phyloP scores from a whole-genome alignment of 2,113 vertebrate species.

The Aplodontia rufa region DNA sequence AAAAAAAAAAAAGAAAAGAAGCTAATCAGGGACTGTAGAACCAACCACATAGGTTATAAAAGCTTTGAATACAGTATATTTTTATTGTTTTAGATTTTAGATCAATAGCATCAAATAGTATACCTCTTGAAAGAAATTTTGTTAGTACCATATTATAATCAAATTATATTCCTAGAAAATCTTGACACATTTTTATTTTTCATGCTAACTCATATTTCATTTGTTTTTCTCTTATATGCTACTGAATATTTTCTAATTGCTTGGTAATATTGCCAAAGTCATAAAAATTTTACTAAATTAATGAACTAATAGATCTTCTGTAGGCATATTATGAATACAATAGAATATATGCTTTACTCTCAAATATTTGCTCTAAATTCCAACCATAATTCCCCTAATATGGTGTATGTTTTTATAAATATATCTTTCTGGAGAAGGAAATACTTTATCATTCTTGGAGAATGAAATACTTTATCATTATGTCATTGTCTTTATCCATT shows the following conservation, averaged over 20 bases:
- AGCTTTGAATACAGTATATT: neutral
- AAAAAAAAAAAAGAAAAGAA: no score
- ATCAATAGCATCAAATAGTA: neutral
- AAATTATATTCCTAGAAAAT: neutral
- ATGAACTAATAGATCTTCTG: neutral
- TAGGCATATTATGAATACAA: no score
- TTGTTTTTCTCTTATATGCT: neutral
- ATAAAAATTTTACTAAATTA: neutral
- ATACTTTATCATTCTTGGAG: neutral
- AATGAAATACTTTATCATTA: neutral
- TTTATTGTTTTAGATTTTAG: neutral
- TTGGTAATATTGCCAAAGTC: neutral
- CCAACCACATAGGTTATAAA: neutral
- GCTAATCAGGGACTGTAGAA: neutral
- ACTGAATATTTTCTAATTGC: neutral
- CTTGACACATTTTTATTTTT: neutral
- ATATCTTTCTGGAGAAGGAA: neutral
- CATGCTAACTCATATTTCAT: neutral
- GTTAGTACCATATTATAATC: neutral
- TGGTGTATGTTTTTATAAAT: neutral
- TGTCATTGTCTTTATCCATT: neutral
- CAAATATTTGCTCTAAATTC: neutral
- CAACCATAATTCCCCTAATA: neutral
- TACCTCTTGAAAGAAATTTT: neutral
- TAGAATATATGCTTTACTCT: no score